Evolutionary conservation across 1,140 invertebrate genomes (phyloP), one percentile per base, ranked within the genome.

Genomic region (fruit fly (Drosophila melanogaster)): DNA sequence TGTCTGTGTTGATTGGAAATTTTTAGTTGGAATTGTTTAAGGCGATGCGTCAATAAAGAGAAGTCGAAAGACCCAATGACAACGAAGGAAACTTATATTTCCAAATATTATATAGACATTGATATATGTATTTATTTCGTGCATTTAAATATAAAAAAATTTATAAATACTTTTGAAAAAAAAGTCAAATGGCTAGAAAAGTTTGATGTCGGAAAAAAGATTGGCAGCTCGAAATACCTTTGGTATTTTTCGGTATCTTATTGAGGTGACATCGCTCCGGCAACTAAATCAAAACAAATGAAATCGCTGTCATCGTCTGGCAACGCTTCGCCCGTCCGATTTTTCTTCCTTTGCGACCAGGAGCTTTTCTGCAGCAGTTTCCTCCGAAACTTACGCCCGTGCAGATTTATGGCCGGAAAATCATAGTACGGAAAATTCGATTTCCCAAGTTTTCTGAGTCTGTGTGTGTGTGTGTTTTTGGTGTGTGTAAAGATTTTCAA

Each of bases 1-100:
- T 77, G 44, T 56, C 41, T 54, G 51, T 89, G 56, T 80, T 60
- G 58, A 69, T 86, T 64, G 59, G 65, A 86, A 87, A 83, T 73
- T 69, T 50, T 76, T 73, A 83, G 79, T 89, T 43, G 38, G 54
- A 77, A 61, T 61, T 69, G 53, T 60, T 65, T 56, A 70, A 70
- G 49, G 66, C 64, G 66, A 35, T 47, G 76, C 65, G 71, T 76
- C 61, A 79, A 70, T 83, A 71, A 80, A 66, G 67, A 72, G 60
- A 76, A 41, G 46, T 46, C 53, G 56, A 61, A 35, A 70, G 22
- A 73, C 6, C 6, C 6, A 30, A 7, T 30, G 6, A 30, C 26
- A 8, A 8, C 7, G 26, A 3, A 30, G 7, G 7, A 30, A 30
- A 10, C 7, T 30, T 7, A 30, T 0, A 1, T 10, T 30, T 30